Conservation (phyloP, 2,888 invertebrate species). For the Aquatica leii region DNA sequence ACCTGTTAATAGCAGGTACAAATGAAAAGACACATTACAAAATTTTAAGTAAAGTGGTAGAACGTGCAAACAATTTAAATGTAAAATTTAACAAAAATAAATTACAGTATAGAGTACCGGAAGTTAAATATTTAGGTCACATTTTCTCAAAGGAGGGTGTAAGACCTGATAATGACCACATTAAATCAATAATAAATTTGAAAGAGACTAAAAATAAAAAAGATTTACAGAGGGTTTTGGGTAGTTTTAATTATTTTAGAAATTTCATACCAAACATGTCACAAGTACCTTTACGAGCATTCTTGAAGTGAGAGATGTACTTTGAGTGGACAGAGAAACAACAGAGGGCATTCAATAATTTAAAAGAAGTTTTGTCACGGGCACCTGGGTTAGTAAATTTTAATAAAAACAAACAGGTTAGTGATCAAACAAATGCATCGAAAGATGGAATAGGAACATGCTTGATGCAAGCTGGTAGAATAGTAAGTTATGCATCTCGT, state of each 20-base stretch:
- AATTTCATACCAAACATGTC: neutral
- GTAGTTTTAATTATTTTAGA: too few relatives aligned
- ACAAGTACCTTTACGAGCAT: neutral
- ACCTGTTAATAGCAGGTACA: conserved; percentile 3
- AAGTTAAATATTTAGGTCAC: too few relatives aligned
- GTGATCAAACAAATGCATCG: neutral
- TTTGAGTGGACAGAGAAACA: neutral
- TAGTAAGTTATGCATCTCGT: conserved; percentile 4
- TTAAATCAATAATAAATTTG: conserved; percentile 2
- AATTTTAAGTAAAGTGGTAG: neutral
- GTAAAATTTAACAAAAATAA: too few relatives aligned
- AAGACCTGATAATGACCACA: conserved; percentile 5
- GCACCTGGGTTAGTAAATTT: conserved; percentile 1
- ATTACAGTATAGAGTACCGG: too few relatives aligned
- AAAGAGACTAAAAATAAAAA: neutral
- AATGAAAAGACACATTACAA: too few relatives aligned
- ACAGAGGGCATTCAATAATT: neutral
- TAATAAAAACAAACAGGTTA: conserved; percentile 4
- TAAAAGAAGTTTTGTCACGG: conserved; percentile 2
- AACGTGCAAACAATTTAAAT: conserved; percentile 2
- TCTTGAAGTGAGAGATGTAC: neutral
- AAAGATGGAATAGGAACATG: too few relatives aligned
- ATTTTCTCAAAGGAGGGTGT: conserved; percentile 1
- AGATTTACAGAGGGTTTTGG: too few relatives aligned
- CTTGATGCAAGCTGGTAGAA: neutral